Evolutionary conservation across 2,888 invertebrate genomes (phyloP), one percentile per base, ranked within the genome.

Genomic region (Silvanus unidentatus): DNA sequence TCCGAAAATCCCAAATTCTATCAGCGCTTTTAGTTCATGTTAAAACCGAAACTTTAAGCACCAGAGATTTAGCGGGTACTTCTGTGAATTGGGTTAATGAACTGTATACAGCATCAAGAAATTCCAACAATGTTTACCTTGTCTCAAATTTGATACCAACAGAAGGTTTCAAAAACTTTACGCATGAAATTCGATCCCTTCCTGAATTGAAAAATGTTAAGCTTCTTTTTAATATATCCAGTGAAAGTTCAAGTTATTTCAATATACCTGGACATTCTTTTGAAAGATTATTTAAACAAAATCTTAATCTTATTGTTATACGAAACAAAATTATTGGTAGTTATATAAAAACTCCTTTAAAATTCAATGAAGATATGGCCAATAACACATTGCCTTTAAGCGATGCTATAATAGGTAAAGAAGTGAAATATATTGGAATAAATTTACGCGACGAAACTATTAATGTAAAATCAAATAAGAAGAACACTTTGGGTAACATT

Each of bases 231-330:
- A 79, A 88, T 43, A 66, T 81, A 49, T 83, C 83, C 54, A 63
- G 62, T 43, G 63, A 76, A 50, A 81, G 84, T 0, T 3, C 16
- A 4, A 11, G n/a, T 15, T 14, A 37, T 15, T 13, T 37, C 12
- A 37, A 13, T 13, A 84, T 84, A 0, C 67, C 74, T 1, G 85
- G 88, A 54, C 78, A 81, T 50, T 69, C 80, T 2, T 73, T 79
- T 6, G 65, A 80, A 62, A 76, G 81, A 2, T 73, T 86, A 50
- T 67, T 85, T 4, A 75, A 79, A 16, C 79, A 84, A 57, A 88
- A 93, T 66, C 70, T 97, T 49, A 81, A 84, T 2, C 72, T 91
- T 39, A 92, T 92, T 62, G 81, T 97, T 16, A 79, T 78, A 47
- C 79, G 80, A 57, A 74, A 84, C 59, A 80, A 70, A 2, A 41